These are phyloP conservation scores for Strigops habroptila DNA, from an alignment of 2,113 vertebrate genomes.

Conservation along the genomic window DNA sequence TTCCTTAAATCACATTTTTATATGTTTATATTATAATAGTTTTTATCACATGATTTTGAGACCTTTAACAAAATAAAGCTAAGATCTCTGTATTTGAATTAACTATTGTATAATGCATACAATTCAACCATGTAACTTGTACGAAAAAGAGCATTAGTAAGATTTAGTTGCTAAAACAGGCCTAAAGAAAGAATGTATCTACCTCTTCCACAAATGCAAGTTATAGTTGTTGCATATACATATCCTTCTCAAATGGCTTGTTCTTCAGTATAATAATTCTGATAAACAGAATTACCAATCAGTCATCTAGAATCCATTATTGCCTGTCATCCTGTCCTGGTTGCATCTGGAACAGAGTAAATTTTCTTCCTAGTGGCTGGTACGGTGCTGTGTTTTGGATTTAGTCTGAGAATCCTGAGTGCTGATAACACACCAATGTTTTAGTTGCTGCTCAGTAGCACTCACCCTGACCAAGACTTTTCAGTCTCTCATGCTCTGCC, in stretches of 20 bases:
- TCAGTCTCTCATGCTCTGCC: not conserved
- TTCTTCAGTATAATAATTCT: not conserved
- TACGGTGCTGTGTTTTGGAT: not conserved
- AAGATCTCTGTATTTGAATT: not conserved
- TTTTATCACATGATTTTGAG: not conserved
- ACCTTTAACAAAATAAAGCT: not conserved
- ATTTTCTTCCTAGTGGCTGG: not conserved
- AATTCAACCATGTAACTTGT: not conserved
- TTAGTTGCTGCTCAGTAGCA: not conserved
- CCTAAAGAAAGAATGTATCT: not conserved
- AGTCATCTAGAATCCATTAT: not conserved
- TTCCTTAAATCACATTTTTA: not conserved
- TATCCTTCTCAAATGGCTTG: rapidly evolving
- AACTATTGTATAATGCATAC: rapidly evolving
- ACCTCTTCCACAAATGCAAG: not conserved
- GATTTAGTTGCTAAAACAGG: not conserved
- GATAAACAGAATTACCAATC: not conserved
- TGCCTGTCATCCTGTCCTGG: not conserved
- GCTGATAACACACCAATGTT: not conserved
- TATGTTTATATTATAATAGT: not conserved
- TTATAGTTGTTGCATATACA: not conserved
- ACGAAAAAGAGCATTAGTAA: not conserved
- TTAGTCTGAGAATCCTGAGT: not conserved
- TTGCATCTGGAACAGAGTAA: not conserved
- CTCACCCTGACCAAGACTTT: not conserved